These are phyloP conservation scores for Ophioninae sp. DNA, from an alignment of 2,888 invertebrate species.

Conservation along the genomic window DNA sequence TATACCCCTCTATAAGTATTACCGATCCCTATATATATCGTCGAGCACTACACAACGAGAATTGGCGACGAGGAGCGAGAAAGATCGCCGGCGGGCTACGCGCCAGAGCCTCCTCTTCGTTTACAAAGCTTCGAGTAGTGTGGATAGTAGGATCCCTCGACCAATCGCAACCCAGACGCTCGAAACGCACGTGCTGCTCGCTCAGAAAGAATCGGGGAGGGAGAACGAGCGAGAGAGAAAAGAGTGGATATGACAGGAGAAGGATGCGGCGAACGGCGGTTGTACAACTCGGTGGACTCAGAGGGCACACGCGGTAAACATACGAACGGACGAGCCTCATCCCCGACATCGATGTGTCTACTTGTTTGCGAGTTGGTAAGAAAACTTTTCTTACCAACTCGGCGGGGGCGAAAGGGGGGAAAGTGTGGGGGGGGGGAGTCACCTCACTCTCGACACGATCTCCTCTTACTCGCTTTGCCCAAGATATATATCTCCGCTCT, in stretches of 20 bases:
- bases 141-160: slow-evolving; percentile 48
- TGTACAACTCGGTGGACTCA: neutral
- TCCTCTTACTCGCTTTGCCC: slow-evolving; percentile 28
- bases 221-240: slow-evolving; percentile 3
- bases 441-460: neutral
- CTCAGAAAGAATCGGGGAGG: slow-evolving; percentile 9
- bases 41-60: slow-evolving; percentile 23
- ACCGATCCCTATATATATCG: slow-evolving; percentile 2
- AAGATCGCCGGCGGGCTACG: slow-evolving; percentile 27
- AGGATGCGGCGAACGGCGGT: slow-evolving; percentile 15
- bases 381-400: no score
- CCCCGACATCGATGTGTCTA: slow-evolving; percentile 18
- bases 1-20: slow-evolving; percentile 55
- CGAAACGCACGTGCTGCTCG: slow-evolving; percentile 52
- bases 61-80: slow-evolving; percentile 24
- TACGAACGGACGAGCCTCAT: slow-evolving; percentile 2
- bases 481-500: slow-evolving; percentile 15
- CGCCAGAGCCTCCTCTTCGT: slow-evolving; percentile 26
- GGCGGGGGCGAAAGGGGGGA: no score
- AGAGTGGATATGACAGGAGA: slow-evolving; percentile 13
- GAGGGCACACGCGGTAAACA: slow-evolving; percentile 32
- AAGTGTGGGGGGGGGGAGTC: neutral
- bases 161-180: slow-evolving; percentile 49
- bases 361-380: no score
- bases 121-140: slow-evolving; percentile 42